Conservation (phyloP, 2,113 vertebrate genomes). For the Polyodon spathula region DNA sequence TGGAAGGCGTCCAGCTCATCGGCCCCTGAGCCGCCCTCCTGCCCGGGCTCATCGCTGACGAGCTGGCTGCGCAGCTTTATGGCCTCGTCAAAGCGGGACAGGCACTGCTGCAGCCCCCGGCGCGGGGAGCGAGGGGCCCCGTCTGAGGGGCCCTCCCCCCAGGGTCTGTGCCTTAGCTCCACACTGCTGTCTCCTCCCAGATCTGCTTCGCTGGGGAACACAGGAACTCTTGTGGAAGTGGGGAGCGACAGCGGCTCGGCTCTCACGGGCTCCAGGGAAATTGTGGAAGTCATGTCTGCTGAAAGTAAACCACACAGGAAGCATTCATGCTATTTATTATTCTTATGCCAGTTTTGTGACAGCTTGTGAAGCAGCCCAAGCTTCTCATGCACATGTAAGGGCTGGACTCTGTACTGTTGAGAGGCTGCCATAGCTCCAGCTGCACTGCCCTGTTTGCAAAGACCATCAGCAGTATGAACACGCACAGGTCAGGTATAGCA, state of each 20-base stretch:
- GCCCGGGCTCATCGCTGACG: conserved; percentile 69
- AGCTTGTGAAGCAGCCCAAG: no score
- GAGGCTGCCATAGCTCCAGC: no score
- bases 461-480: no score
- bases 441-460: no score
- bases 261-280: conserved; percentile 52
- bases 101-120: conserved; percentile 71
- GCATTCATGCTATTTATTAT: no score
- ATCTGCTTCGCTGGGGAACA: conserved; percentile 37
- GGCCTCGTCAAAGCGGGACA: conserved; percentile 87
- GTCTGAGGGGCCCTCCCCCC: conserved; percentile 58
- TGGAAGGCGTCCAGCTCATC: conserved; percentile 89
- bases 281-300: conserved; percentile 40
- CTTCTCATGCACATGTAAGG: no score
- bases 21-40: conserved; percentile 54
- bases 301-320: neutral
- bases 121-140: conserved; percentile 51
- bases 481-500: no score
- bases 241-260: conserved; percentile 37
- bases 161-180: conserved; percentile 54
- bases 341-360: no score
- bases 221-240: conserved; percentile 38
- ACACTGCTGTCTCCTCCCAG: conserved; percentile 43
- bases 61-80: conserved; percentile 87
- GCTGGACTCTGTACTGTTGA: no score